Percentiles rank a stretch among this genome's conserved stretches.
Conservation (phyloP, 2,888 invertebrate genomes). For the Conus canariensis region DNA sequence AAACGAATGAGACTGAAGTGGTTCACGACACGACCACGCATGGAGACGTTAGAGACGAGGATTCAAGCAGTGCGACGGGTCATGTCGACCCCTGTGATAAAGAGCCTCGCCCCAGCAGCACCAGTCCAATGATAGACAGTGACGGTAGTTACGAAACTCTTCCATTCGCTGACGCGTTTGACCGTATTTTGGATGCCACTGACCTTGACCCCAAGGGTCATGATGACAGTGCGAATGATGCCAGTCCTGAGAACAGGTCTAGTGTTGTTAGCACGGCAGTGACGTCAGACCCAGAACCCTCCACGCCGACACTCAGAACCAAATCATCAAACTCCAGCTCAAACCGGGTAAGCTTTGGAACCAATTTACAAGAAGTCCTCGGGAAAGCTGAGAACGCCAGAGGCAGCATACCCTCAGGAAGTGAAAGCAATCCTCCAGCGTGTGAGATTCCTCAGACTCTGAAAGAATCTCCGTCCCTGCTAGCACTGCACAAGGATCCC, state of each 20-base stretch:
- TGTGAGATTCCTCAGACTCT: slow-evolving; percentile 19
- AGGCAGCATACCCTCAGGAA: neutral
- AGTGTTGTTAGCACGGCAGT: neutral
- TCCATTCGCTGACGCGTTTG: neutral
- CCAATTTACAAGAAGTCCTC: slow-evolving; percentile 23
- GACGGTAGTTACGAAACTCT: slow-evolving; percentile 24
- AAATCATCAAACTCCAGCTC: neutral
- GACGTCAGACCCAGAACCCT: neutral
- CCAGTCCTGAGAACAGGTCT: neutral
- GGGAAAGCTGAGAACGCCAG: slow-evolving; percentile 11
- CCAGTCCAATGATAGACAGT: neutral
- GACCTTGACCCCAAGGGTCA: neutral
- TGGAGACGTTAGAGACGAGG: too few relatives aligned
- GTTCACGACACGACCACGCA: too few relatives aligned
- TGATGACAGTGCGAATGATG: neutral
- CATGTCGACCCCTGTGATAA: neutral
- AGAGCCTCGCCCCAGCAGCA: slow-evolving; percentile 3
- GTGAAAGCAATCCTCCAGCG: neutral
- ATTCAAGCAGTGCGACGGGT: neutral
- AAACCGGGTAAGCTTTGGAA: slow-evolving; percentile 13
- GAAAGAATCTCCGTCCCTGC: neutral
- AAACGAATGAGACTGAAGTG: too few relatives aligned
- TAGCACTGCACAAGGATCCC: slow-evolving; percentile 4
- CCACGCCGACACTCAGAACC: neutral
- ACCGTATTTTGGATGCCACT: neutral